Percentiles rank a stretch among this genome's conserved stretches.
phyloP scores from a whole-genome alignment of 1,140 invertebrate species.

The Hylaeus anthracinus region DNA sequence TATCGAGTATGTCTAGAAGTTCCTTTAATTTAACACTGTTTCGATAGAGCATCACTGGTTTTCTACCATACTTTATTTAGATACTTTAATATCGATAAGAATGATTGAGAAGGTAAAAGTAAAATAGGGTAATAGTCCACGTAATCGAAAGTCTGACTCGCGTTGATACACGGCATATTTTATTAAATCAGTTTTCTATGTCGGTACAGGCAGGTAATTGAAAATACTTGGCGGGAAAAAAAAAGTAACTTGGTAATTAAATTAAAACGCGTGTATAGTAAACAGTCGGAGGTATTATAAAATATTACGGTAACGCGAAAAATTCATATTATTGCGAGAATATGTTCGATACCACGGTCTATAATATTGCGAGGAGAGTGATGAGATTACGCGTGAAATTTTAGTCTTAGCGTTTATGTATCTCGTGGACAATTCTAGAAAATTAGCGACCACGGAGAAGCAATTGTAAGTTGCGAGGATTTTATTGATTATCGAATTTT shows the following conservation, averaged over 20 bases:
- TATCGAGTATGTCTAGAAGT: constrained; percentile 9
- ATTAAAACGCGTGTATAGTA: background rate
- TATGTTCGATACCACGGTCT: background rate
- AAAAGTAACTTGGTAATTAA: background rate
- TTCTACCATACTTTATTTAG: background rate
- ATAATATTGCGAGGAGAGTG: background rate
- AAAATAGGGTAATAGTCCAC: background rate
- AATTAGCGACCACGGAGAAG: background rate
- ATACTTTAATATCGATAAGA: background rate
- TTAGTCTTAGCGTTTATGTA: background rate
- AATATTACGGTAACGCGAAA: background rate
- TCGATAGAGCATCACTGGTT: background rate
- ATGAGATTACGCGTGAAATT: background rate
- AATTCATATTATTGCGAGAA: background rate
- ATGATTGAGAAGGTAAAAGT: background rate
- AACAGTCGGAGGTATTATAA: constrained; percentile 3
- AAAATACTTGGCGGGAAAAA: background rate
- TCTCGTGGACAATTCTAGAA: background rate
- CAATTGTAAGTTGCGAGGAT: background rate
- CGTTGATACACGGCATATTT: background rate
- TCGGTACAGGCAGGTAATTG: background rate
- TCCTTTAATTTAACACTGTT: constrained; percentile 35
- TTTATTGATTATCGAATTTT: background rate
- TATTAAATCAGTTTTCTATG: background rate
- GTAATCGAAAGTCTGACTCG: constrained; percentile 6